Conservation (phyloP, 2,888 invertebrate genomes). For the Lithophane socia region DNA sequence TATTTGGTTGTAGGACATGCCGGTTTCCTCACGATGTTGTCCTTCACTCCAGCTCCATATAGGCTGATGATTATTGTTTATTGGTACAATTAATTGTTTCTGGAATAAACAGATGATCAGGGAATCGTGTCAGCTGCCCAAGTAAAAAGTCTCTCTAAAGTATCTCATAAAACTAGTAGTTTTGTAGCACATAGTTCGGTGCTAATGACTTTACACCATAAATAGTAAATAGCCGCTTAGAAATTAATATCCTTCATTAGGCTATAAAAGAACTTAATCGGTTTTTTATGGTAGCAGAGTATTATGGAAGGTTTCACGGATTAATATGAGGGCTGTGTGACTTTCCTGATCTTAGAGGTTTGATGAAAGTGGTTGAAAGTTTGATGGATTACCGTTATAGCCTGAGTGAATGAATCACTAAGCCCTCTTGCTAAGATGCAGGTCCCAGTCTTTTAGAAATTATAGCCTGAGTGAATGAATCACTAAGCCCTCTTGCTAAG, state of each 20-base stretch:
- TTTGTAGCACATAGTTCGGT: conserved; percentile 2
- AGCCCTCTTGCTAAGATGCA: too few species aligned
- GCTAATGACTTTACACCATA: neutral
- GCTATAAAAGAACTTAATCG: conserved; percentile 7
- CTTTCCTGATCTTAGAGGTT: neutral
- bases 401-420: too few species aligned
- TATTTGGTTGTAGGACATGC: too few species aligned
- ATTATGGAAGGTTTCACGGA: conserved; percentile 11
- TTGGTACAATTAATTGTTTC: too few species aligned
- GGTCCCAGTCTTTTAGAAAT: too few species aligned
- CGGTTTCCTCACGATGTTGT: too few species aligned
- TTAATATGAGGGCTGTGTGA: neutral
- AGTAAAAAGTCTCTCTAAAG: neutral
- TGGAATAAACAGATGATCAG: too few species aligned
- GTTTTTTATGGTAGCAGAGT: conserved; percentile 19
- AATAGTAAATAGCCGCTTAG: conserved; percentile 13
- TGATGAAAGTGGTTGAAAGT: neutral
- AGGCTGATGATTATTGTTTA: too few species aligned
- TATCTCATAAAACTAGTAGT: neutral
- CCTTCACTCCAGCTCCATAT: too few species aligned
- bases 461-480: too few species aligned
- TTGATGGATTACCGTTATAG: neutral
- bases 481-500: too few species aligned
- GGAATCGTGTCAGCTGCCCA: neutral
- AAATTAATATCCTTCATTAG: conserved; percentile 27